Evolutionary conservation across 2,113 vertebrate genomes (phyloP), one percentile per base, ranked within the genome.

Genomic region (Stegostoma tigrinum): DNA sequence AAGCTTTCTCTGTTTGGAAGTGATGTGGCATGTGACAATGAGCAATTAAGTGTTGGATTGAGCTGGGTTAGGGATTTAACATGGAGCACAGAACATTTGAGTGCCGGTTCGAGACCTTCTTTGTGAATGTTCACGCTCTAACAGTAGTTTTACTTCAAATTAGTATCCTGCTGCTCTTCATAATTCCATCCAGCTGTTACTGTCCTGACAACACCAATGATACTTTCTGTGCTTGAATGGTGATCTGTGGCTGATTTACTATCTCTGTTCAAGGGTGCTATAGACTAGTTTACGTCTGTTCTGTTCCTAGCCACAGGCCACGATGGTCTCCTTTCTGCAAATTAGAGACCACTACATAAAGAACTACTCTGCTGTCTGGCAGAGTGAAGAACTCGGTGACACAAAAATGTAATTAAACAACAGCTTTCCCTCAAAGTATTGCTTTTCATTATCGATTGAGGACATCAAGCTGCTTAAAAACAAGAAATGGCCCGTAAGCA

Each of bases 121-220:
- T 21, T 95, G 34, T 95, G 72, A 95, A 1, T 68, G 38, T 72
- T 95, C 67, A 95, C 4, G n/a, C 42, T 95, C 94, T 34, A 95
- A 52, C 68, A 48, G 67, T 27, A 72, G 68, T 72, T 95, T 72
- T 72, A 72, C 68, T 30, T 45, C 45, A 95, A 72, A 95, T 72
- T 70, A 27, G 94, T 52, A 14, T 95, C 94, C 94, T 95, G 42
- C 94, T 95, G 94, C 67, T 95, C 67, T 75, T 72, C 94, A 72
- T 95, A 95, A 95, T 72, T 72, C 94, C 27, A 75, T 72, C 94
- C 94, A 95, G 94, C 42, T 95, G 94, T 95, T 95, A 45, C 67
- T 45, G 23, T 95, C 30, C 68, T 95, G 94, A 72, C 94, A 95
- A 95, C 52, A 42, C 89, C 5, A 66, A 66, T 61, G 66, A n/a